Evolutionary conservation across 2,113 vertebrate species (phyloP), one percentile per base, ranked within the genome.

Genomic region (Anthoscopus minutus): DNA sequence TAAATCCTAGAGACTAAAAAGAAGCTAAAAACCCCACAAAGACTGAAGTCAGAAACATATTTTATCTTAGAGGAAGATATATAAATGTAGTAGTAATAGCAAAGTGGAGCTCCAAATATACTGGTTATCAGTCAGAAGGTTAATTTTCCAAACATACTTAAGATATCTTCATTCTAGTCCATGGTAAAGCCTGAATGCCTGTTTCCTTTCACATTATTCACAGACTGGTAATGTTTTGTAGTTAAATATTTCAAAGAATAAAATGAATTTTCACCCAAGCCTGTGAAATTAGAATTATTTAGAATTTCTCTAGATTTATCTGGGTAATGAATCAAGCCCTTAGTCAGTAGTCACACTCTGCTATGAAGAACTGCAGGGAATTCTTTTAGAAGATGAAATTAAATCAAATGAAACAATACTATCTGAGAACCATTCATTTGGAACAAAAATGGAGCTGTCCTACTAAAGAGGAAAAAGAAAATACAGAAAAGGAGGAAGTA

Each of bases 391-490:
- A 48, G 23, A 50, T 6, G 15, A 60, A 40, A 40, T 40, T 23
- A 40, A 58, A 24, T 40, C 35, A 70, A 70, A 40, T 0, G 0
- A 48, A 23, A 69, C 11, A 38, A 27, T 27, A 13, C 22, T 28
- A 69, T 40, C 35, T 47, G 17, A 57, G 42, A 48, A n/a, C 19
- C 1, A 0, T 27, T 33, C 22, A 58, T 9, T 15, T 7, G 14
- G 33, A 48, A n/a, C 50, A 30, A 47, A 60, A 15, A 24, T 19
- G 7, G 3, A 0, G 1, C 31, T 56, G 27, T 17, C 2, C 6
- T 37, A 15, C 16, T 24, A 27, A 38, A 25, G 13, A 33, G 35
- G 8, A 15, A 11, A n/a, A 16, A 57, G 17, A 27, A 66, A 54
- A 66, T n/a, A 45, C 3, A 38, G n/a, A 21, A 38, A 56, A 57